Conservation (phyloP, 2,113 vertebrate species). For the Erpornis zantholeuca region DNA sequence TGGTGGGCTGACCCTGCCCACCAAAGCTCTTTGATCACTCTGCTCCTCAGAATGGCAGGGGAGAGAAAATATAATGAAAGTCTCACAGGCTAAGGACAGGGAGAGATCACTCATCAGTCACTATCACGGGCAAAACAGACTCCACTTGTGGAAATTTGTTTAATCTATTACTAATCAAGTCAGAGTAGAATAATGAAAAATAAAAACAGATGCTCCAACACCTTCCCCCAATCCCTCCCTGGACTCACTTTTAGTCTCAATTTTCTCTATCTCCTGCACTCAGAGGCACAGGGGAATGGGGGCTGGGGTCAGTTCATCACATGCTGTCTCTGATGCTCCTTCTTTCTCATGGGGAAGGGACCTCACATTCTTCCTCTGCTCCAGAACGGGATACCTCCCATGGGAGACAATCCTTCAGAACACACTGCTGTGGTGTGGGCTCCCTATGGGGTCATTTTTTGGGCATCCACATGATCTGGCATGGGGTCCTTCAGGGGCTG, state of each 20-base stretch:
- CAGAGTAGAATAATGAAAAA: background rate
- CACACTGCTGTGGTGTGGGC: background rate
- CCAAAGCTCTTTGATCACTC: background rate
- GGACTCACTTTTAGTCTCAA: background rate
- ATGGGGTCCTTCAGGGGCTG: background rate
- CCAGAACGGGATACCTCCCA: background rate
- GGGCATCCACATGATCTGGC: background rate
- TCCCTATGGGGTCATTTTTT: background rate
- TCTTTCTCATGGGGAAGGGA: background rate
- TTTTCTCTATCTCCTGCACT: background rate
- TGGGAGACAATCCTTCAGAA: background rate
- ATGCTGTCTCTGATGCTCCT: background rate
- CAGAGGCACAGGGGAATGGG: background rate
- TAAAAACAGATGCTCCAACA: background rate
- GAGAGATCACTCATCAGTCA: background rate
- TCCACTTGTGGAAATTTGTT: background rate
- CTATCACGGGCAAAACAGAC: background rate
- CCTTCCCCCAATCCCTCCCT: background rate
- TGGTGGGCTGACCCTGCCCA: background rate
- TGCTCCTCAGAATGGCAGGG: background rate
- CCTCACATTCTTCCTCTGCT: background rate
- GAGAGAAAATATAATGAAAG: background rate
- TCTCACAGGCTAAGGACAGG: background rate
- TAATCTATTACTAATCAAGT: background rate
- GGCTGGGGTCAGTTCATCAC: background rate